Evolutionary conservation across 2,888 invertebrate genomes (phyloP).

Genomic region (Epistrophe grossulariae): DNA sequence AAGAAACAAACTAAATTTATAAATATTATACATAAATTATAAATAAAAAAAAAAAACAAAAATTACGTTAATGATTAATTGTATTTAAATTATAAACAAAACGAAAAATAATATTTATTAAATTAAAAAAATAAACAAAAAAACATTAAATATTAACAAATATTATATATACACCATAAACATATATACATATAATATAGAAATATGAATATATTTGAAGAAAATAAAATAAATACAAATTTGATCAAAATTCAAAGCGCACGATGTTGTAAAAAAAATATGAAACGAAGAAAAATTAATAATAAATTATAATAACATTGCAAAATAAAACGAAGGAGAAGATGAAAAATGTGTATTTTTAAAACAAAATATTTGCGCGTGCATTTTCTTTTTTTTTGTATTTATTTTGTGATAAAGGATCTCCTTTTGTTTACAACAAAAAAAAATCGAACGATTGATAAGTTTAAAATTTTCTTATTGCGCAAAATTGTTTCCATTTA

Average conservation of each 20-base stretch:
- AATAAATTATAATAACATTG: background rate
- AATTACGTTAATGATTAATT: conserved; percentile 74
- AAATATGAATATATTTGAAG: conserved; percentile 57
- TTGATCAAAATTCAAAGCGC: conserved; percentile 62
- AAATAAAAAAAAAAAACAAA: conserved; percentile 44
- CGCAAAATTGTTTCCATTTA: conserved; percentile 44
- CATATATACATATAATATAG: conserved; percentile 43
- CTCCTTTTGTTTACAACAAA: conserved; percentile 58
- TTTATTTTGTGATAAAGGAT: conserved; percentile 66
- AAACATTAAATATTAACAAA: conserved; percentile 56
- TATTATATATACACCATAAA: conserved; percentile 57
- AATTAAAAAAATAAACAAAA: conserved; percentile 40
- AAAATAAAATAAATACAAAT: conserved; percentile 51
- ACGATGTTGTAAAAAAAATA: conserved; percentile 50
- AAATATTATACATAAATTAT: conserved; percentile 74
- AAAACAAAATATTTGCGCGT: conserved; percentile 33
- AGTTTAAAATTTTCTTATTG: conserved; percentile 29
- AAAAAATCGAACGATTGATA: conserved; percentile 20
- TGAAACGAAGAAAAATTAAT: conserved; percentile 19
- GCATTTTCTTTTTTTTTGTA: conserved; percentile 25
- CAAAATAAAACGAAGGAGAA: conserved; percentile 31
- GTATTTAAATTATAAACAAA: conserved; percentile 73
- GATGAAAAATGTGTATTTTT: conserved; percentile 46
- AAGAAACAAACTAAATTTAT: conserved; percentile 73
- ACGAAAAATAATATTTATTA: conserved; percentile 73